Base-by-base conservation (phyloP, 2,797 vertebrate genomes). In the Xiphophorus birchmanni region DNA sequence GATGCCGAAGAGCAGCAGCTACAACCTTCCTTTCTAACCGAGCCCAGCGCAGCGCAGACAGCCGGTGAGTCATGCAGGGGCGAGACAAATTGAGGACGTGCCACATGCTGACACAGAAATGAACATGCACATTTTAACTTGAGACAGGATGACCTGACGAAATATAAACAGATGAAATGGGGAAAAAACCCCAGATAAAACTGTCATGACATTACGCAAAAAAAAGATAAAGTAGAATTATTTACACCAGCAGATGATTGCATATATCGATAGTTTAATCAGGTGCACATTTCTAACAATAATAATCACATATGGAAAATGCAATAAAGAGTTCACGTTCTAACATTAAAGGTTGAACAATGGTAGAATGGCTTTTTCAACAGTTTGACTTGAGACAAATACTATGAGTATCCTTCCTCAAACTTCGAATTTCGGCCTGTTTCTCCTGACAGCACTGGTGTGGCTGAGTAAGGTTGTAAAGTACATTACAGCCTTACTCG, bases 61-160 rank as follows among this genome's bases (percentile, higher is more conserved):
- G 79, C 74, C 83, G 75, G 86, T 95, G 95, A 95, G 87, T 96
- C 95, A 96, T 89, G 88, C 86, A 86, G 91, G 93, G 93, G 90
- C 45, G 88, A 91, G 87, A 86, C 90, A 86, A 73, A 79, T 47
- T 32, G 82, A 90, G 82, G 76, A 91, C 91, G 82, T 89, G 81
- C 86, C 87, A 90, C 77, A 82, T 44, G 71, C 83, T n/a, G 74
- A 88, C 74, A 76, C 50, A 74, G 35, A 44, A 82, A 86, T 35
- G 35, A 74, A 79, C 75, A 80, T 29, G 35, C 75, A 81, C 72
- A 80, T 73, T 74, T 75, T 40, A 58, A 73, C 65, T 80, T 67
- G 50, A 88, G n/a, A 71, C 29, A 23, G 73, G 69, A 74, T 74
- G 42, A 84, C 69, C 73, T 74, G 44, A 81, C 75, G 37, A 45